These are phyloP conservation scores for Elgaria multicarinata DNA, from an alignment of 2,113 vertebrate genomes.

Conservation along the genomic window DNA sequence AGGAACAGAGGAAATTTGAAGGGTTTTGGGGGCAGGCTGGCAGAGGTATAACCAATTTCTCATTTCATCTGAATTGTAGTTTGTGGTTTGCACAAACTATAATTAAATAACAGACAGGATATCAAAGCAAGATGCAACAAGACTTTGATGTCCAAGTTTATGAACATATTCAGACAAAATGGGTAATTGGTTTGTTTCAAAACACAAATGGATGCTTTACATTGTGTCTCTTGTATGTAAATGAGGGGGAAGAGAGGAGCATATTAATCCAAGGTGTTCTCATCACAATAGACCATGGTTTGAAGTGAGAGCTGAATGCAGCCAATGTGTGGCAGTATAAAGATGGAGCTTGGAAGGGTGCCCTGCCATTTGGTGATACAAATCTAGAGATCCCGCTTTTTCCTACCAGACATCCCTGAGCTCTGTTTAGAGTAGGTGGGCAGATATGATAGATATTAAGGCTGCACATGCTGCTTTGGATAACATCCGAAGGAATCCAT, in stretches of 20 bases:
- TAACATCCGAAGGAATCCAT: neutral
- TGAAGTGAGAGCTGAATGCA: neutral
- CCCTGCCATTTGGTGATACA: neutral
- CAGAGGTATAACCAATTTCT: too few relatives aligned
- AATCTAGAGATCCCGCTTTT: neutral
- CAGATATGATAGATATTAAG: neutral
- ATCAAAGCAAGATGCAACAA: neutral
- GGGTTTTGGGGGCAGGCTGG: too few relatives aligned
- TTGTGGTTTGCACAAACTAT: too few relatives aligned
- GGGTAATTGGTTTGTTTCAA: neutral
- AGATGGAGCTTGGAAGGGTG: neutral
- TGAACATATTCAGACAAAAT: neutral
- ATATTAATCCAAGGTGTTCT: neutral
- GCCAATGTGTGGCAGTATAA: neutral
- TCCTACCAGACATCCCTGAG: neutral
- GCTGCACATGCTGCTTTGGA: neutral
- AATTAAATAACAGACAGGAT: neutral
- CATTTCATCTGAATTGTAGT: neutral
- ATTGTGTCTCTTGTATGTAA: neutral
- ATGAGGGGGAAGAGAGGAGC: neutral
- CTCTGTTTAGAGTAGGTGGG: neutral
- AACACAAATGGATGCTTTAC: neutral
- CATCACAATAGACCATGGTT: neutral
- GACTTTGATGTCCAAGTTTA: neutral
- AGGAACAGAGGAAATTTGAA: too few relatives aligned